A percentile compares a stretch with the other conserved stretches of the same genome.
These are phyloP conservation scores for Cydia splendana DNA, from an alignment of 1,140 invertebrate genomes.

Conservation along the genomic window DNA sequence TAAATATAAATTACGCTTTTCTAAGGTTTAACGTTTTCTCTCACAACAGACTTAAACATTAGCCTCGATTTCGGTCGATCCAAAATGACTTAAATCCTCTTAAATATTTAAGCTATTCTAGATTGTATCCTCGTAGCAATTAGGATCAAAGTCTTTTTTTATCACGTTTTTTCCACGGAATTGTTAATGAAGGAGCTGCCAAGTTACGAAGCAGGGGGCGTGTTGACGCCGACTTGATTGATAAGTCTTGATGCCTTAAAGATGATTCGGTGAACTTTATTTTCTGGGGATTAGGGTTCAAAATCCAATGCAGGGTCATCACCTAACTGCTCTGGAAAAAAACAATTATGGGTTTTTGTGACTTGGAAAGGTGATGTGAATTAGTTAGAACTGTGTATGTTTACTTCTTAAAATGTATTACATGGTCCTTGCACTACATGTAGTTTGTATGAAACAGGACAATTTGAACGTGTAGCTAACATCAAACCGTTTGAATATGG, in stretches of 20 bases:
- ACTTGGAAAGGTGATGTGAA: too few species aligned
- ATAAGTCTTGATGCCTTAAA: neutral
- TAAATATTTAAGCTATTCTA: neutral
- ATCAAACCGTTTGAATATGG: too few species aligned
- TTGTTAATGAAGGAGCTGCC: neutral
- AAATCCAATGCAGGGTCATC: neutral
- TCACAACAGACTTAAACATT: neutral
- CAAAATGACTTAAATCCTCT: neutral
- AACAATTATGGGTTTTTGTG: too few species aligned
- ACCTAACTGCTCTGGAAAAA: neutral
- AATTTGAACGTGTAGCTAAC: too few species aligned
- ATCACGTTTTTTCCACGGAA: neutral
- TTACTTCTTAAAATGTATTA: too few species aligned
- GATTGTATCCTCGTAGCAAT: neutral
- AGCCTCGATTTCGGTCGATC: neutral
- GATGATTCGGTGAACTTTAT: neutral
- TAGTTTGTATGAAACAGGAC: too few species aligned
- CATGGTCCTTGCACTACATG: too few species aligned
- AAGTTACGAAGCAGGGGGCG: neutral
- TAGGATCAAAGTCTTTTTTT: neutral
- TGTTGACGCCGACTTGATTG: neutral
- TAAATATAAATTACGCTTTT: neutral
- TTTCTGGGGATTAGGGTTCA: neutral
- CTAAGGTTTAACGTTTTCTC: neutral
- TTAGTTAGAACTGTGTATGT: neutral